Percentiles rank a stretch among this genome's conserved stretches.
These are phyloP conservation scores for Chrysolina haemoptera DNA, from an alignment of 2,888 invertebrate species.

Conservation along the genomic window DNA sequence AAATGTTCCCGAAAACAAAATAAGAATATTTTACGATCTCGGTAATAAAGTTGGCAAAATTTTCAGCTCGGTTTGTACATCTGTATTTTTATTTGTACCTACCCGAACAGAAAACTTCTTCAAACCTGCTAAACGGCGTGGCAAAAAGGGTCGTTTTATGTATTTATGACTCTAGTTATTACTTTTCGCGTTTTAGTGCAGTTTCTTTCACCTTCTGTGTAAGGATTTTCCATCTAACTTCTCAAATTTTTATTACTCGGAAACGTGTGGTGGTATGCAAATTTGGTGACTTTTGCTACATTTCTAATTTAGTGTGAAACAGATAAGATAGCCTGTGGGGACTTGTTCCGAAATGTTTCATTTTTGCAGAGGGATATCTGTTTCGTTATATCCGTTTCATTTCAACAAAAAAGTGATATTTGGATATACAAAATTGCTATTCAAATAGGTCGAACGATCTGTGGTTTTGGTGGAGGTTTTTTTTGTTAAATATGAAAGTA, in stretches of 20 bases:
- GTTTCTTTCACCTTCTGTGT: conserved; percentile 32
- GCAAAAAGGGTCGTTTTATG: conserved; percentile 43
- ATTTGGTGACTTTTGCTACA: not conserved
- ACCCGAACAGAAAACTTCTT: conserved; percentile 31
- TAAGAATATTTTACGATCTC: conserved; percentile 47
- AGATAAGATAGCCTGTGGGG: too few relatives aligned
- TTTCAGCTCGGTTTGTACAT: conserved; percentile 41
- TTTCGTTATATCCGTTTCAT: too few relatives aligned
- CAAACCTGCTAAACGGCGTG: conserved; percentile 37
- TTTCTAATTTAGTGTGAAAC: not conserved
- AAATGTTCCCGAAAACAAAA: conserved; percentile 50
- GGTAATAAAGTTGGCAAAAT: conserved; percentile 50
- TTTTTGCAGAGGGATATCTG: too few relatives aligned
- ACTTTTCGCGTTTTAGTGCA: conserved; percentile 47
- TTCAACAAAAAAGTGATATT: too few relatives aligned
- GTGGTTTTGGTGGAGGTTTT: too few relatives aligned
- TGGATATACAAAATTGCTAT: too few relatives aligned
- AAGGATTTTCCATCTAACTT: conserved; percentile 31
- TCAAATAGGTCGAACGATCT: too few relatives aligned
- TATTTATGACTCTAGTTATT: conserved; percentile 48
- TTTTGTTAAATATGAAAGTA: too few relatives aligned
- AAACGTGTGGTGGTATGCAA: conserved; percentile 14
- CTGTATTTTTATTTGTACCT: conserved; percentile 44
- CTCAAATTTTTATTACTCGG: conserved; percentile 15
- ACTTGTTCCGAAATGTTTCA: too few relatives aligned